Conservation (phyloP, 2,113 vertebrate species). For the Tricholaema leucomelas region DNA sequence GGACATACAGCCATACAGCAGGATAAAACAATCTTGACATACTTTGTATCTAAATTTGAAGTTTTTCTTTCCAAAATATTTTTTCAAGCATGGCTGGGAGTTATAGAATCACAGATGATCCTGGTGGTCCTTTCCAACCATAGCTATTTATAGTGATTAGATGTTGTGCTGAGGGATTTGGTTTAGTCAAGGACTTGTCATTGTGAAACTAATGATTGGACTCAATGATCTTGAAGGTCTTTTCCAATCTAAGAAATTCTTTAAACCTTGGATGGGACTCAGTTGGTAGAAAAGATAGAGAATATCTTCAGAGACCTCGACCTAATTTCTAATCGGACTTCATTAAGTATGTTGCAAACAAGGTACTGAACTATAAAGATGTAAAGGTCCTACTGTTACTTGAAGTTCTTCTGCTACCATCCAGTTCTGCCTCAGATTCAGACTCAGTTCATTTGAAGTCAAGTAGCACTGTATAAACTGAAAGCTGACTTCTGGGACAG, state of each 20-base stretch:
- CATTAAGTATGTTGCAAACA: not conserved
- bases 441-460: not conserved
- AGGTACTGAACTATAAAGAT: not conserved
- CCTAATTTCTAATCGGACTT: not conserved
- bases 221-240: no score
- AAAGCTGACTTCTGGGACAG: not conserved
- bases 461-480: not conserved
- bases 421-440: not conserved
- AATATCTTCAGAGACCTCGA: not conserved
- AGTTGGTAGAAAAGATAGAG: not conserved
- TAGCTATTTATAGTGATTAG: no score
- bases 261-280: not conserved
- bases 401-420: not conserved
- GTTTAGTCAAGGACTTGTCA: no score
- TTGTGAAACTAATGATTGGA: no score
- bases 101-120: no score
- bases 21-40: not conserved
- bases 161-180: no score
- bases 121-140: no score
- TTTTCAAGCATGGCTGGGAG: not conserved
- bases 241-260: no score
- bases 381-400: not conserved
- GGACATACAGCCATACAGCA: not conserved
- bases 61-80: not conserved
- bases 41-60: not conserved